phyloP scores from a whole-genome alignment of 2,888 invertebrate genomes.

The Caenorhabditis parvicauda region DNA sequence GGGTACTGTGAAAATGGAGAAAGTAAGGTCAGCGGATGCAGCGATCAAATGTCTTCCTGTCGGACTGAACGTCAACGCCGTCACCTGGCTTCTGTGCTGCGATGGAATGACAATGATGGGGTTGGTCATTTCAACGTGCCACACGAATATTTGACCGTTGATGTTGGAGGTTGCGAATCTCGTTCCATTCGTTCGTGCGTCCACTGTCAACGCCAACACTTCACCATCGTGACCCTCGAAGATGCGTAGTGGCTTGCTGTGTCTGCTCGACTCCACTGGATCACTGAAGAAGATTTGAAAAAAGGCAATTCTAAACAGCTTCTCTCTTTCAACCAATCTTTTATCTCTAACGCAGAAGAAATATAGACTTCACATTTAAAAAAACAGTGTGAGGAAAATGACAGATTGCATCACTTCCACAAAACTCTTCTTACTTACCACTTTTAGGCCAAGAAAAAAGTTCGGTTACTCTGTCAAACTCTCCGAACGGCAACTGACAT shows the following conservation, averaged over 20 bases:
- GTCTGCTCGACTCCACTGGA: too few species aligned
- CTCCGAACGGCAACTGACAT: too few species aligned
- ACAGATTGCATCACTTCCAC: too few species aligned
- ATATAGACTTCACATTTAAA: not conserved
- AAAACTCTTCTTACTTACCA: too few species aligned
- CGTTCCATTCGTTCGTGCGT: slow-evolving; percentile 19
- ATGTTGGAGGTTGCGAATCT: slow-evolving; percentile 26
- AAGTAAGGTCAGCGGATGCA: too few species aligned
- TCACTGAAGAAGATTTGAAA: too few species aligned
- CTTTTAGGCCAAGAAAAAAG: too few species aligned
- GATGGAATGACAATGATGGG: slow-evolving; percentile 12
- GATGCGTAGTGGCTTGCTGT: slow-evolving; percentile 15
- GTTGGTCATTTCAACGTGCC: slow-evolving; percentile 27
- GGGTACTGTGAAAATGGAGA: too few species aligned
- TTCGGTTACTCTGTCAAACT: too few species aligned
- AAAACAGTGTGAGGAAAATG: not conserved
- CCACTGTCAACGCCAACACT: slow-evolving; percentile 13
- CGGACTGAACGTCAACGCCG: slow-evolving; percentile 29
- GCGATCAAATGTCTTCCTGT: slow-evolving; percentile 32
- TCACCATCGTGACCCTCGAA: slow-evolving; percentile 24
- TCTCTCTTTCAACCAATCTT: not conserved
- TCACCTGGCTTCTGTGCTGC: slow-evolving; percentile 6
- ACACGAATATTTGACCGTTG: slow-evolving; percentile 21
- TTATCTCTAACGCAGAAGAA: not conserved
- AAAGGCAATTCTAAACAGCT: not conserved